Base-by-base conservation (phyloP, 2,797 vertebrate genomes). In the Syngnathus acus region DNA sequence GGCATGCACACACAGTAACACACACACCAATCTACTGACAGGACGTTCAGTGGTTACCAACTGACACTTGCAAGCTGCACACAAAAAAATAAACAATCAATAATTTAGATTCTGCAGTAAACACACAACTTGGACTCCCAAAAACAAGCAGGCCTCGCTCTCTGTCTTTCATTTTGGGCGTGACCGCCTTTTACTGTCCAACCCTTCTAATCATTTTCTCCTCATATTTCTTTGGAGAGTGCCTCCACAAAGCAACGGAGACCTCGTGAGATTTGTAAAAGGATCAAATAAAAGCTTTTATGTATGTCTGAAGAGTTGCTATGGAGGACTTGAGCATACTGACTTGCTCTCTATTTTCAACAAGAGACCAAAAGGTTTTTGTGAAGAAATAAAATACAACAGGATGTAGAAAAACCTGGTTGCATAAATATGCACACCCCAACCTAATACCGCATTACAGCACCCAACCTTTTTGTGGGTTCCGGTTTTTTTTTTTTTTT, bases 21-120 rank as follows among this genome's bases (percentile, higher is more conserved):
- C 70, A 69, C 9, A 47, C 21, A 55, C 57, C 26, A 32, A 32
- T 32, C 26, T 32, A 32, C 26, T 47, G 67, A 68, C 50, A 68
- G 9, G n/a, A 45, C 3, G 42, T 48, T 72, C 16, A 64, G 59
- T 69, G 71, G 78, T 76, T 77, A 82, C 74, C 78, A 83, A 77
- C 77, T 84, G 73, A 86, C 77, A 84, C 81, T 76, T 77, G 72
- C 74, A 68, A 77, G 74, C 73, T 77, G 85, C 68, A 89, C 78
- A 80, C 79, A 75, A 64, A 23, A 58, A 60, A 72, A 32, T 8
- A 60, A 72, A 75, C 74, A 82, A 83, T 88, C 83, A 90, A 91
- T 89, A 78, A 89, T 90, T 92, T 78, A 91, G 81, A 89, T 81
- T 90, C 82, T 88, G 87, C 89, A 89, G 85, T 83, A 79, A 89